Evolutionary conservation across 2,797 vertebrate genomes (phyloP).

Genomic region (Limnodromus scolopaceus): DNA sequence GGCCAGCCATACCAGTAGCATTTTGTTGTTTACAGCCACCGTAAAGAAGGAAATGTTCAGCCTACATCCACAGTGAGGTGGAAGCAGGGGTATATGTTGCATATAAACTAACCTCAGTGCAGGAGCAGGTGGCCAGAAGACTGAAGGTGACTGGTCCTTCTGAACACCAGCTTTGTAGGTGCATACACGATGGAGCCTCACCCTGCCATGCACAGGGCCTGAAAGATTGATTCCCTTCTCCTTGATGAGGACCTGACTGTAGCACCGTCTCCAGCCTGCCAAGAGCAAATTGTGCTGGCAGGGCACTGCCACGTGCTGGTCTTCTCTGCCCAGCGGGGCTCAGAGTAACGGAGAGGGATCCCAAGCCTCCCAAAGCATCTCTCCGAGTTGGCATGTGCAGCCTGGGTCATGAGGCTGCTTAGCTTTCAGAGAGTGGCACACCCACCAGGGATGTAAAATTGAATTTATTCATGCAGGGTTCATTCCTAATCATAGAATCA

Average conservation of each 20-base stretch:
- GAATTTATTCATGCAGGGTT: not conserved
- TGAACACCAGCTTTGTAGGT: not conserved
- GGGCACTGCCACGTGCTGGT: fast-evolving
- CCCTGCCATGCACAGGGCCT: not conserved
- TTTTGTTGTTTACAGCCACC: not conserved
- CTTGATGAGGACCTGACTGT: not conserved
- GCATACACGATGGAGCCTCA: fast-evolving
- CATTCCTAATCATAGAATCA: not conserved
- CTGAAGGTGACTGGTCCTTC: not conserved
- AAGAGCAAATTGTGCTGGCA: not conserved
- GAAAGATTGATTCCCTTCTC: not conserved
- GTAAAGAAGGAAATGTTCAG: not conserved
- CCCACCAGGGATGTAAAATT: not conserved
- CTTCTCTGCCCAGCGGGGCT: not conserved
- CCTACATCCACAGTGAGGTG: not conserved
- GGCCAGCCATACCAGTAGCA: not conserved
- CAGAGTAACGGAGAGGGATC: not conserved
- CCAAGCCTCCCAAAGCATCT: not conserved
- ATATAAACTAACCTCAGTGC: not conserved
- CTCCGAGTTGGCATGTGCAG: fast-evolving
- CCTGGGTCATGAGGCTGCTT: not conserved
- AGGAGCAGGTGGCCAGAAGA: not conserved
- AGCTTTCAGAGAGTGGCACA: not conserved
- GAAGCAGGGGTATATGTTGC: not conserved
- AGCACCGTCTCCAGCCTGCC: not conserved